These are phyloP conservation scores for Gymnobelideus leadbeateri DNA, from an alignment of 2,113 vertebrate genomes.

Conservation along the genomic window DNA sequence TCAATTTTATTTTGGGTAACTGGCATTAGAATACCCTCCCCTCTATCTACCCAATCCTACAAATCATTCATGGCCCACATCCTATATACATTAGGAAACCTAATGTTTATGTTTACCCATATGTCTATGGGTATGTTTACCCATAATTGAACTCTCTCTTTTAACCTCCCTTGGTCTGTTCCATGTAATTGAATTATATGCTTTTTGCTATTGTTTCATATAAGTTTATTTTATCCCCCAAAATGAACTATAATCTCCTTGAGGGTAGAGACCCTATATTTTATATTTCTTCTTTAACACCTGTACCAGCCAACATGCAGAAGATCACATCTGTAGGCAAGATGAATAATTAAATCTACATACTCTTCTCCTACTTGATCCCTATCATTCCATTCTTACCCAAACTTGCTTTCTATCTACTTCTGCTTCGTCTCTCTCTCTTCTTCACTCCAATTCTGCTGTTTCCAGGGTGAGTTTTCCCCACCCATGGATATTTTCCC, in stretches of 20 bases:
- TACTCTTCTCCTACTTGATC: neutral
- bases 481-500: neutral
- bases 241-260: slow-evolving; percentile 12
- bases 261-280: neutral
- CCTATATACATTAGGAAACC: neutral
- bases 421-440: neutral
- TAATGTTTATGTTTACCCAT: no score
- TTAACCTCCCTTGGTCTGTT: no score
- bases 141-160: no score
- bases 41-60: neutral
- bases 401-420: neutral
- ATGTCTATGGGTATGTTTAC: no score
- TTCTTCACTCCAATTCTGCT: neutral
- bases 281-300: neutral
- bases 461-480: neutral
- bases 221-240: neutral
- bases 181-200: no score
- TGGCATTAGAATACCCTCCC: no score
- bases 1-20: no score
- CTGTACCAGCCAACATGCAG: neutral
- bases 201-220: slow-evolving; percentile 18
- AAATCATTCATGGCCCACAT: neutral
- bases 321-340: neutral
- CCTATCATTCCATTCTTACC: neutral
- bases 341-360: neutral